phyloP scores from a whole-genome alignment of 2,888 invertebrate genomes.

The Leptodirus hochenwartii region DNA sequence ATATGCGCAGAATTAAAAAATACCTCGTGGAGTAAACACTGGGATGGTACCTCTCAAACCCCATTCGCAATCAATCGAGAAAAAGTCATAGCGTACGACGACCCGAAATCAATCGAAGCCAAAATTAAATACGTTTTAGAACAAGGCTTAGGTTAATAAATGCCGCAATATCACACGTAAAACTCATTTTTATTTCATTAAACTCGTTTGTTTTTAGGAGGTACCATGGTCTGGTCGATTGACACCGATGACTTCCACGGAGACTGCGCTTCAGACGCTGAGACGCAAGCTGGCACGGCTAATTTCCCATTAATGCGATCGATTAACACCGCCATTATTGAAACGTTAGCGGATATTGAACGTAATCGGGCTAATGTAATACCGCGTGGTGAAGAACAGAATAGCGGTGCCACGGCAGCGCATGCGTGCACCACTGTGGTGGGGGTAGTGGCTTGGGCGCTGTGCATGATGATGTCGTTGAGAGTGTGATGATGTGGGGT shows the following conservation, averaged over 20 bases:
- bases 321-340: conserved; percentile 45
- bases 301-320: conserved; percentile 56
- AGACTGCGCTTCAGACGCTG: conserved; percentile 34
- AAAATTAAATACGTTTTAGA: conserved; percentile 40
- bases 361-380: conserved; percentile 31
- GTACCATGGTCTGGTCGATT: conserved; percentile 78
- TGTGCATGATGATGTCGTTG: too few relatives aligned
- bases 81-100: conserved; percentile 58
- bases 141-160: conserved; percentile 47
- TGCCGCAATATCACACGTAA: too few relatives aligned
- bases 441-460: too few relatives aligned
- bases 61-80: conserved; percentile 41
- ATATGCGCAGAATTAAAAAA: conserved; percentile 45
- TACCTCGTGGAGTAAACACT: conserved; percentile 36
- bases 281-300: conserved; percentile 27
- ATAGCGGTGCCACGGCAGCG: conserved; percentile 1
- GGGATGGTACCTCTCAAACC: conserved; percentile 50
- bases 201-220: conserved; percentile 49
- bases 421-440: too few relatives aligned
- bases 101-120: conserved; percentile 49
- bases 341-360: conserved; percentile 31
- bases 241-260: conserved; percentile 78
- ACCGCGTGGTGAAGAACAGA: conserved; percentile 8
- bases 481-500: too few relatives aligned
- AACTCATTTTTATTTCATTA: too few relatives aligned